Base-by-base conservation (phyloP, 2,888 invertebrate genomes). In the Acanthosepion pharaonis region DNA sequence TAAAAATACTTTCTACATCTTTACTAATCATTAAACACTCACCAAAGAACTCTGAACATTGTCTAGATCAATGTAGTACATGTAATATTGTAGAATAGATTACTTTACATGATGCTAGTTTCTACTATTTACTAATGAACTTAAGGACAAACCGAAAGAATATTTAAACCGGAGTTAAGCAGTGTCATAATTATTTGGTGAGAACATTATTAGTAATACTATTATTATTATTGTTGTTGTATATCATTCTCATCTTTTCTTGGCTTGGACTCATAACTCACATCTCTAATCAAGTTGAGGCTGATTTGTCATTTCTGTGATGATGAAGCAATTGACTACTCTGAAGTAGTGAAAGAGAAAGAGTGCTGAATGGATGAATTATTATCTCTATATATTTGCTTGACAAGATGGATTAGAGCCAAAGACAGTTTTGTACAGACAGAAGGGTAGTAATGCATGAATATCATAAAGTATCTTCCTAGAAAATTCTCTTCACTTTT, bases 291-390 rank as follows among this genome's bases (percentile, higher is more conserved):
- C 78, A n/a, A 78, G 78, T 78, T 33, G n/a, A n/a, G 78, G 11
- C 78, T 33, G n/a, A 78, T 78, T 78, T n/a, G 78, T 78, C 78
- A 78, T 78, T 78, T 78, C 78, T 78, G n/a, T 78, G 78, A 78
- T 78, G 78, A 78, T 78, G 78, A 78, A 78, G 20, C 78, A 15
- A 33, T 78, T 78, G n/a, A 78, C 15, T n/a, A 3, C 78, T 9
- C n/a, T n/a, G 33, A 78, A 33, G 33, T n/a, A 33, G 11, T n/a
- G 33, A 78, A 15, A 33, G 78, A 33, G 78, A n/a, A 78, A n/a
- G n/a, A n/a, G n/a, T 78, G n/a, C n/a, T n/a, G 78, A 78, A 78
- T 78, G n/a, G 33, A 78, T 78, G 78, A 78, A 78, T 78, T 78
- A 78, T 78, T 78, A 78, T 78, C 78, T n/a, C 78, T 78, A 33